phyloP scores from a whole-genome alignment of 2,888 invertebrate genomes.

The Hydroisotoma schaefferi region DNA sequence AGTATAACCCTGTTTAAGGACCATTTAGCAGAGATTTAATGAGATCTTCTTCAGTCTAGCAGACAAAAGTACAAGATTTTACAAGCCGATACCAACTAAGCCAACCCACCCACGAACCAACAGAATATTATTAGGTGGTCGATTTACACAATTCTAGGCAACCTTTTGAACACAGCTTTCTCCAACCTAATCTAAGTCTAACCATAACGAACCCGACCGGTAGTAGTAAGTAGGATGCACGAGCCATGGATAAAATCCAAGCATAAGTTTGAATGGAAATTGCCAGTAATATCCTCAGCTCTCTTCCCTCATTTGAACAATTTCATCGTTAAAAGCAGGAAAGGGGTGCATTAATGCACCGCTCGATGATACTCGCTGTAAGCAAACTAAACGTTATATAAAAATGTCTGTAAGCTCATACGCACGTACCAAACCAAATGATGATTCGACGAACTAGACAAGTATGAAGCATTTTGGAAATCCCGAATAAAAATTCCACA shows the following conservation, averaged over 20 bases:
- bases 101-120: background rate
- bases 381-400: too few relatives aligned
- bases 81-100: background rate
- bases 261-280: slow-evolving; percentile 6
- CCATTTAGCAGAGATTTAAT: slow-evolving; percentile 9
- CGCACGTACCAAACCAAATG: too few relatives aligned
- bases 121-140: too few relatives aligned
- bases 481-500: slow-evolving; percentile 13
- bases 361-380: too few relatives aligned
- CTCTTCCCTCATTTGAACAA: slow-evolving; percentile 2
- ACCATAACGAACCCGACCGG: too few relatives aligned
- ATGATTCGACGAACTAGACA: too few relatives aligned
- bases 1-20: slow-evolving; percentile 4
- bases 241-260: slow-evolving; percentile 3
- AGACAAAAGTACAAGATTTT: slow-evolving; percentile 7
- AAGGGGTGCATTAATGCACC: too few relatives aligned
- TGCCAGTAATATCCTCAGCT: background rate
- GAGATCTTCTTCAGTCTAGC: slow-evolving; percentile 1
- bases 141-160: too few relatives aligned
- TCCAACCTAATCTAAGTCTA: too few relatives aligned
- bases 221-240: too few relatives aligned
- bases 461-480: slow-evolving; percentile 6
- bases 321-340: background rate
- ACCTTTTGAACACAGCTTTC: background rate
- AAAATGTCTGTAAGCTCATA: too few relatives aligned